Conservation (phyloP, 2,113 vertebrate species). For the Lophochroa leadbeateri region DNA sequence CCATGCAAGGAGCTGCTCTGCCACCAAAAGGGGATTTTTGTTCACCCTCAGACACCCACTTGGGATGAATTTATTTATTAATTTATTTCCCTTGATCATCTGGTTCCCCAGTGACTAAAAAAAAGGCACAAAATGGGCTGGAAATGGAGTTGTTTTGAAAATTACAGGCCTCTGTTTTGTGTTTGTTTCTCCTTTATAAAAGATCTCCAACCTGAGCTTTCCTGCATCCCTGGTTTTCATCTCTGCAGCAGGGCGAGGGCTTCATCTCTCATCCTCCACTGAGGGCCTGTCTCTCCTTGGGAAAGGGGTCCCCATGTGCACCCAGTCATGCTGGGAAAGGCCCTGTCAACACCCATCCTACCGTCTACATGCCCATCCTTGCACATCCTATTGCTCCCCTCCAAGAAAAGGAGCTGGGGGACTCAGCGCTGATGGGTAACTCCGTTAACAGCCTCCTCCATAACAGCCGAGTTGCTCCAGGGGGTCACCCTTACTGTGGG, state of each 20-base stretch:
- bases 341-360: rapidly evolving
- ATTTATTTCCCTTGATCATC: neutral
- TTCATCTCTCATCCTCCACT: neutral
- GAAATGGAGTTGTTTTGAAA: neutral
- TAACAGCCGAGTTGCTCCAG: rapidly evolving
- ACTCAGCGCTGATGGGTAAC: rapidly evolving
- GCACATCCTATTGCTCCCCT: neutral
- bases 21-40: rapidly evolving
- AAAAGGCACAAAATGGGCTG: too few relatives aligned
- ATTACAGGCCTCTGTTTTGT: rapidly evolving
- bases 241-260: neutral
- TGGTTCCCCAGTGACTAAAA: neutral
- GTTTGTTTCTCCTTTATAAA: neutral
- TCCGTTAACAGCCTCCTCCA: rapidly evolving
- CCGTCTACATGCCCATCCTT: rapidly evolving
- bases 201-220: neutral
- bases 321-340: neutral
- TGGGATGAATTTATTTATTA: neutral
- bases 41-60: neutral
- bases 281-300: neutral
- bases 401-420: too few relatives aligned
- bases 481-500: rapidly evolving
- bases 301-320: rapidly evolving
- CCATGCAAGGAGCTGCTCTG: neutral
- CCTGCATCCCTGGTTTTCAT: neutral